phyloP scores from a whole-genome alignment of 1,140 invertebrate species.

The Macrocentrus cingulum region DNA sequence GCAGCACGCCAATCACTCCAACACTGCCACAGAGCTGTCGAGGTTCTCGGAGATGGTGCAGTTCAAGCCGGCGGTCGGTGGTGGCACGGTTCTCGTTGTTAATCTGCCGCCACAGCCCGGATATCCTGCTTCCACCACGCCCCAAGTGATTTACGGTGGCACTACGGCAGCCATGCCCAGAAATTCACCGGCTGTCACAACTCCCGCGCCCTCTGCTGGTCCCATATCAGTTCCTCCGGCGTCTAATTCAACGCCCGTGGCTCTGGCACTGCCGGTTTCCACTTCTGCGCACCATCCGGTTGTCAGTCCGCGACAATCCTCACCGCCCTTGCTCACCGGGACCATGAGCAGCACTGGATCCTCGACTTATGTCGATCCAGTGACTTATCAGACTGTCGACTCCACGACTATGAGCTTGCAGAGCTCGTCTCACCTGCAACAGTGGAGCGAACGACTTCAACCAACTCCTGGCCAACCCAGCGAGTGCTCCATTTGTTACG shows the following conservation, averaged over 20 bases:
- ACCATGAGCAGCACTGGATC: constrained; percentile 55
- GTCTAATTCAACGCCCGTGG: constrained; percentile 30
- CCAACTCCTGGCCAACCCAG: constrained; percentile 52
- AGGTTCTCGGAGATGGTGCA: constrained; percentile 64
- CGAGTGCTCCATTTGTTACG: constrained; percentile 95
- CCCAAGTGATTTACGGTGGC: constrained; percentile 40
- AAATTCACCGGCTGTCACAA: constrained; percentile 24
- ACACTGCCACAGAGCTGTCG: constrained; percentile 51
- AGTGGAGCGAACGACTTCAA: constrained; percentile 54
- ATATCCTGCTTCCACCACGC: constrained; percentile 44
- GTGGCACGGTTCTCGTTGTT: constrained; percentile 76
- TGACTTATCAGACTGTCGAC: constrained; percentile 49
- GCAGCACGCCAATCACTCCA: constrained; percentile 48
- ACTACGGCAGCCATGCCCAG: constrained; percentile 24
- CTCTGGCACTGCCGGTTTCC: constrained; percentile 25
- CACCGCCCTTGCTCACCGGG: constrained; percentile 45
- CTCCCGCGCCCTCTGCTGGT: constrained; percentile 30
- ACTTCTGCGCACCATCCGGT: constrained; percentile 31
- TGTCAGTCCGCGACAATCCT: constrained; percentile 35
- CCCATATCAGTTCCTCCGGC: constrained; percentile 28
- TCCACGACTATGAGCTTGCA: constrained; percentile 32
- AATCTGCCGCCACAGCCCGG: constrained; percentile 69
- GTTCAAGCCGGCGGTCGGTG: constrained; percentile 64
- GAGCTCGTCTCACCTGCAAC: constrained; percentile 47
- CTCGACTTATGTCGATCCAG: constrained; percentile 61